A percentile compares a stretch with the other conserved stretches of the same genome.
phyloP scores from a whole-genome alignment of 2,113 vertebrate species.

The Crotophaga sulcirostris region DNA sequence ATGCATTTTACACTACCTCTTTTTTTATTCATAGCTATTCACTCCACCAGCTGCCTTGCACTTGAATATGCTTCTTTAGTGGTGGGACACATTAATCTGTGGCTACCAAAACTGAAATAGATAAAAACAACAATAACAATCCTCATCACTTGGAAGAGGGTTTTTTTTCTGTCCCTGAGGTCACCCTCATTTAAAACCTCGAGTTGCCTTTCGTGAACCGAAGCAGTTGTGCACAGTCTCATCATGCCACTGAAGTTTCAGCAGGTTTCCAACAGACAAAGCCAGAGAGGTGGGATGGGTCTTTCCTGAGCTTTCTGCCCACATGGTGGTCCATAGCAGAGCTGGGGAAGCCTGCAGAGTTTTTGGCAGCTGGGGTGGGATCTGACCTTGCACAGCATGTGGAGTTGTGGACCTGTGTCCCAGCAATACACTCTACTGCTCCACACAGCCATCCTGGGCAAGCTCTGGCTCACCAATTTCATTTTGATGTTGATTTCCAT shows the following conservation, averaged over 20 bases:
- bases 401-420: not conserved
- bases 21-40: conserved; percentile 18
- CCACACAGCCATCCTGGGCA: not conserved
- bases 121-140: not conserved
- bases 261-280: not conserved
- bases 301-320: not conserved
- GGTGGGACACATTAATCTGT: not conserved
- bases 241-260: fast-evolving
- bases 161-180: not conserved
- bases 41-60: not conserved
- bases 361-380: not conserved
- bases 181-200: not conserved
- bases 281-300: not conserved
- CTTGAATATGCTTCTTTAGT: not conserved
- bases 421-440: not conserved
- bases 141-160: not conserved
- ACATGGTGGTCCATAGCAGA: not conserved
- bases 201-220: not conserved
- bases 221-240: not conserved
- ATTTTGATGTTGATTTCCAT: not conserved
- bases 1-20: not conserved
- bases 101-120: not conserved
- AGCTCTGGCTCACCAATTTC: not conserved
- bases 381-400: not conserved
- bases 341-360: not conserved